A percentile compares a stretch with the other conserved stretches of the same genome.
Conservation (phyloP, 2,113 vertebrate species). For the Crotalus horridus region DNA sequence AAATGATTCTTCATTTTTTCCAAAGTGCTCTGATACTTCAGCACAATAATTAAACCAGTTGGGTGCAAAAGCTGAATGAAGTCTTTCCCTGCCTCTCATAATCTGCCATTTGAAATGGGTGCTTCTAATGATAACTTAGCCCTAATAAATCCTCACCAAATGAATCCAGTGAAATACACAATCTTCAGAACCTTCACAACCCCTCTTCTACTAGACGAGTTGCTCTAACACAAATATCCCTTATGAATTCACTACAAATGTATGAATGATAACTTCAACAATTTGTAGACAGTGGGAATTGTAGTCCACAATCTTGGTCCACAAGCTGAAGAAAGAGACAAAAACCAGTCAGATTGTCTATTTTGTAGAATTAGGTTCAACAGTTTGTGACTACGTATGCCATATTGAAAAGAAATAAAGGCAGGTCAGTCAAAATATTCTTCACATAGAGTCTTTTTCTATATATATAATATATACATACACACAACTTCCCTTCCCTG, state of each 20-base stretch:
- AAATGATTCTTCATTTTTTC: background rate
- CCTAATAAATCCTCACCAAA: background rate
- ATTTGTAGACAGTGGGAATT: background rate
- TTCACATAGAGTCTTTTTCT: background rate
- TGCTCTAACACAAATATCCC: too few species aligned
- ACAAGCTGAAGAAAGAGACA: background rate
- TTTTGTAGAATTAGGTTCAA: background rate
- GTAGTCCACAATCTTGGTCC: background rate
- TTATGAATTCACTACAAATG: too few species aligned
- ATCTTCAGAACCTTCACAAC: background rate
- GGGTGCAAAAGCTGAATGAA: background rate
- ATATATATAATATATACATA: background rate
- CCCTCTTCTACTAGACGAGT: too few species aligned
- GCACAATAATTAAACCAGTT: background rate
- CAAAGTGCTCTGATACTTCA: background rate
- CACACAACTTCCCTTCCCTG: background rate
- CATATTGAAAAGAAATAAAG: background rate
- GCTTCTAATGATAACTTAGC: background rate
- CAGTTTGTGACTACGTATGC: background rate
- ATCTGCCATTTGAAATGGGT: background rate
- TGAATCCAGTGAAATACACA: background rate
- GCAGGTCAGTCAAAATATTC: background rate
- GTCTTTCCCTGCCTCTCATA: background rate
- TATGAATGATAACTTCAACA: background rate
- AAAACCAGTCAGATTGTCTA: background rate